Conservation (phyloP, 2,113 vertebrate species). For the Pantherophis guttatus region DNA sequence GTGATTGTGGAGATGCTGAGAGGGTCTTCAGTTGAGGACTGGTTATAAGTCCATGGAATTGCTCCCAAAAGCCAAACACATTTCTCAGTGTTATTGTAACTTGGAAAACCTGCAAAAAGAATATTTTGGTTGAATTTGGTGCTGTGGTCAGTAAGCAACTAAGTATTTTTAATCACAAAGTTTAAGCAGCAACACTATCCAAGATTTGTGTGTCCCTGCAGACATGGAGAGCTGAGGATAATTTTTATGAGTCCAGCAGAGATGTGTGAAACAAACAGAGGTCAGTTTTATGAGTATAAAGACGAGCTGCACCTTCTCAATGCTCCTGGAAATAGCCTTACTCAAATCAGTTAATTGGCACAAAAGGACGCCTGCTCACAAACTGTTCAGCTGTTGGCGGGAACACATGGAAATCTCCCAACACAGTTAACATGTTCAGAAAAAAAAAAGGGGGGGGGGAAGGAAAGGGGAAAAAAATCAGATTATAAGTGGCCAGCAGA, state of each 20-base stretch:
- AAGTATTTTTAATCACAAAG: conserved; percentile 76
- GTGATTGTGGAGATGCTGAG: background rate
- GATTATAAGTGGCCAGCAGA: conserved; percentile 2
- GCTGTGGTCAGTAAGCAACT: conserved; percentile 76
- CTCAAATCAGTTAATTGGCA: conserved; percentile 66
- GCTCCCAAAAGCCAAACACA: too few relatives aligned
- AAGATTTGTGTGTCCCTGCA: conserved; percentile 62
- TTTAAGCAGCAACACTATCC: conserved; percentile 61
- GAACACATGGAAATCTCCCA: conserved; percentile 32
- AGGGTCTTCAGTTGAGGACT: background rate
- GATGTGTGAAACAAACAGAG: conserved; percentile 68
- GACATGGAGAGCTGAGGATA: conserved; percentile 58
- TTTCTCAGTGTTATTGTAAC: background rate
- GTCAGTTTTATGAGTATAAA: conserved; percentile 72
- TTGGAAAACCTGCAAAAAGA: background rate
- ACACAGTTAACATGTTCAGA: conserved; percentile 12
- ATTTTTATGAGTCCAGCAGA: conserved; percentile 69
- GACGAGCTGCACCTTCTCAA: conserved; percentile 67
- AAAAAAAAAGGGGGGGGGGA: too few relatives aligned
- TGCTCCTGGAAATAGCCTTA: conserved; percentile 69
- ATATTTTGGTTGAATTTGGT: conserved; percentile 62
- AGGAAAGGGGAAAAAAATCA: background rate
- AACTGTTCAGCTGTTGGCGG: conserved; percentile 56
- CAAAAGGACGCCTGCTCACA: conserved; percentile 55
- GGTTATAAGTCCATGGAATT: background rate